Evolutionary conservation across 2,113 vertebrate genomes (phyloP).

Genomic region (Ictalurus punctatus): DNA sequence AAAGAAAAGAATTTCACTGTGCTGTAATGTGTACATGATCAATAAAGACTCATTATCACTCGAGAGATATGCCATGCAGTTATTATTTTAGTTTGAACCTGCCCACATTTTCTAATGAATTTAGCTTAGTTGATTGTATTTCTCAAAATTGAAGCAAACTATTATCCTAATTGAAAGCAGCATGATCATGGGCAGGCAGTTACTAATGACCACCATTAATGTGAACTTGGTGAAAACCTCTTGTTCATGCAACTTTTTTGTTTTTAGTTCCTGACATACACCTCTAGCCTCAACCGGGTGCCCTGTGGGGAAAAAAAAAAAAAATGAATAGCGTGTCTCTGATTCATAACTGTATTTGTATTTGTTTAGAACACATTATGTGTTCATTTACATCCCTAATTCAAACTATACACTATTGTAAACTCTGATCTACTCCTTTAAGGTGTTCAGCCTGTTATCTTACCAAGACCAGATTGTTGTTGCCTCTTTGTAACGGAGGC

Average conservation of each 20-base stretch:
- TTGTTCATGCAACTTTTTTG: background rate
- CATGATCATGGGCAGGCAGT: background rate
- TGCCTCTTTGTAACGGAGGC: conserved; percentile 28
- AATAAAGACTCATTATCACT: background rate
- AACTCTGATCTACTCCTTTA: background rate
- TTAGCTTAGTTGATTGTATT: background rate
- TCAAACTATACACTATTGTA: background rate
- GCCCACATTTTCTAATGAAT: background rate
- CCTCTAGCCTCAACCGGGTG: background rate
- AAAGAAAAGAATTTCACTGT: too few species aligned
- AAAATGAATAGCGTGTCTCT: background rate
- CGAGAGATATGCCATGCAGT: background rate
- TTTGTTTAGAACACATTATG: background rate
- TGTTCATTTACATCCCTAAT: background rate
- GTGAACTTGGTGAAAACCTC: background rate
- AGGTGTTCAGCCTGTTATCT: background rate
- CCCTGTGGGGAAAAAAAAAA: background rate
- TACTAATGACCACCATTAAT: background rate
- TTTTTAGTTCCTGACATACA: background rate
- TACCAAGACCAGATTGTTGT: conserved; percentile 36
- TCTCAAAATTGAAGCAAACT: background rate
- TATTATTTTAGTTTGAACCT: background rate
- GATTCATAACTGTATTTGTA: background rate
- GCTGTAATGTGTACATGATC: too few species aligned
- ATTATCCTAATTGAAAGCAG: background rate